phyloP scores from a whole-genome alignment of 2,113 vertebrate species.

The Dicaeum eximium region DNA sequence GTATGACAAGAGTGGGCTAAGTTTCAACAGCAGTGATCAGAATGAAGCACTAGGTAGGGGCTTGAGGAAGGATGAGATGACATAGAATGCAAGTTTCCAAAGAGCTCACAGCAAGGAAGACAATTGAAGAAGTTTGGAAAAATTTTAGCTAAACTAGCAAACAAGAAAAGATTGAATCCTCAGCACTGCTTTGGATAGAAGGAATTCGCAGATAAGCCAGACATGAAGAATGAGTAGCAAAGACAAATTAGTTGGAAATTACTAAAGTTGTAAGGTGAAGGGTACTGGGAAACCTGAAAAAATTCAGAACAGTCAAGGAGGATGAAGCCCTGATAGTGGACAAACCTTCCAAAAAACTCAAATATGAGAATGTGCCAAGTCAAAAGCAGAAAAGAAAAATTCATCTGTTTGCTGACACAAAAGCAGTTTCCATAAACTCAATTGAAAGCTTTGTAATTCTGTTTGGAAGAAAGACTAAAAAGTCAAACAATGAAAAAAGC shows the following conservation, averaged over 20 bases:
- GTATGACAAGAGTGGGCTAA: not conserved
- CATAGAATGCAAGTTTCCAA: not conserved
- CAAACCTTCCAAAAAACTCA: not conserved
- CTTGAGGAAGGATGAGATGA: not conserved
- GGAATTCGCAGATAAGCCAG: not conserved
- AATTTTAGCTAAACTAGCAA: not conserved
- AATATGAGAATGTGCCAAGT: not conserved
- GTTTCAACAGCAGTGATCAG: not conserved
- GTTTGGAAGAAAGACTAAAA: not conserved
- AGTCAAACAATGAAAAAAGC: not conserved
- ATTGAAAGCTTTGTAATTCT: not conserved
- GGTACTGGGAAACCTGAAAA: not conserved
- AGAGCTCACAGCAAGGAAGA: not conserved
- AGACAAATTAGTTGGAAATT: not conserved
- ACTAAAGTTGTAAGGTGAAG: not conserved
- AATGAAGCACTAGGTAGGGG: not conserved
- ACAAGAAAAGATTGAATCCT: not conserved
- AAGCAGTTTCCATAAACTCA: not conserved
- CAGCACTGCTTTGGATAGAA: not conserved
- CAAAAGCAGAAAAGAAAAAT: not conserved
- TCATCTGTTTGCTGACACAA: not conserved
- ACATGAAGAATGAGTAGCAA: not conserved
- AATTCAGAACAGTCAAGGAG: not conserved
- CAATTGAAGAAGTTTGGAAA: not conserved
- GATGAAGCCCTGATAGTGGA: not conserved